Base-by-base conservation (phyloP, 2,888 invertebrate species). In the Drosophila recens region DNA sequence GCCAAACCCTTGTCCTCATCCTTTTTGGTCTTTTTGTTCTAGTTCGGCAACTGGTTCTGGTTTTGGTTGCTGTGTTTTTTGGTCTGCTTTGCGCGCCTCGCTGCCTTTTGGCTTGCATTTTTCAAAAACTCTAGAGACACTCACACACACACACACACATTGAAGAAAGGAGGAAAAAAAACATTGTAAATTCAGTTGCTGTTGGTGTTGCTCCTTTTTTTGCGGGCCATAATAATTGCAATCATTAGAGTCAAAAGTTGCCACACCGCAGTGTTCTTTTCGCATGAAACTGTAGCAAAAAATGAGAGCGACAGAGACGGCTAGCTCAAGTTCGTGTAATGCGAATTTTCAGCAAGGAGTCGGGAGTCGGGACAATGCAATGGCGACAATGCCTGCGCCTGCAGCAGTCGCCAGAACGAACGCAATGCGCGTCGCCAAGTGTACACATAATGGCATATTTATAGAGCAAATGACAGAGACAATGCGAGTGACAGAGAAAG, bases 241-340 rank as follows among this genome's bases (percentile, higher is more conserved):
- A 87, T 90, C 90, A 87, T 87, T 87, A 87, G 87, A 90, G 89
- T 87, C 89, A 87, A 89, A 89, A 90, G 87, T 87, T 82, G 85
- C 81, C 82, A 90, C 86, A 89, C 87, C 90, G 84, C 87, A 87
- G 87, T 90, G 86, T 86, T 80, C 87, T 79, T 79, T 79, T 78
- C 63, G 83, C 86, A 67, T 73, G 78, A 72, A 76, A 87, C 79
- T 63, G 74, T 86, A 69, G 69, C 75, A 72, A 46, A 77, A 79
- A 71, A 68, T 51, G 2, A 40, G 67, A 45, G 56, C 11, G 53
- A 68, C 34, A 53, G 65, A 51, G 80, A 65, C 20, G 48, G 71
- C 20, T 34, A 53, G 10, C 34, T 9, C 49, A 43, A 73, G 67
- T 54, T 80, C 49, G 59, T 66, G 75, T 72, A 67, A 66, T 70